Evolutionary conservation across 1,140 invertebrate genomes (phyloP), one percentile per base, ranked within the genome.

Genomic region (Drosophila leontia): DNA sequence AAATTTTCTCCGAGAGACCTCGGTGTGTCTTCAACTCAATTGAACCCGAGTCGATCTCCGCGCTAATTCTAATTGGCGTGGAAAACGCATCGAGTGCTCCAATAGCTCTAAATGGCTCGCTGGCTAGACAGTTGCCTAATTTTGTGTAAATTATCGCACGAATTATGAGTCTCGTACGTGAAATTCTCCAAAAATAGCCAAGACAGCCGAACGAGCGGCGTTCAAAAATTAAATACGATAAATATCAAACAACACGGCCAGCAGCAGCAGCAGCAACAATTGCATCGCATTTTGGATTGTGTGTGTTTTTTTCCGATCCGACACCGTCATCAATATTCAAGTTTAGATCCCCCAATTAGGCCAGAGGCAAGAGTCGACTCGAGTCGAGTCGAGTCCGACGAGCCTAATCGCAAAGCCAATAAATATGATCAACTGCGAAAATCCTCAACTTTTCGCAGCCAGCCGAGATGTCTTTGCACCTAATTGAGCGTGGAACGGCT

Each of bases 101-200:
- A 55, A 67, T 35, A 55, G 81, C 84, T 90, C 61, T 88, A 87
- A 90, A 87, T 78, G 84, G 84, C 63, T 65, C 69, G 80, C 51
- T 75, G 84, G 84, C 84, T 79, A 87, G 84, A 87, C 84, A 87
- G 80, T 88, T 88, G 85, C 85, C 84, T 87, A 87, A 87, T 87
- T 87, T 90, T 84, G 85, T 87, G 85, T 87, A 87, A 87, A 87
- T 90, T 87, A 87, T 87, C 84, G 84, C 85, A 87, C 84, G 85
- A 87, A 87, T 87, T 87, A 87, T 87, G 84, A 87, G 80, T 84
- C 84, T 88, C 85, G 80, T 84, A 87, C 78, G 78, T 81, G 80
- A 87, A 88, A 88, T 83, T 80, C 63, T 53, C 84, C 84, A 78
- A 87, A 87, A 88, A 87, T 78, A 87, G 84, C 63, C 77, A 90